Evolutionary conservation across 2,113 vertebrate genomes (phyloP).

Genomic region (Vimba vimba): DNA sequence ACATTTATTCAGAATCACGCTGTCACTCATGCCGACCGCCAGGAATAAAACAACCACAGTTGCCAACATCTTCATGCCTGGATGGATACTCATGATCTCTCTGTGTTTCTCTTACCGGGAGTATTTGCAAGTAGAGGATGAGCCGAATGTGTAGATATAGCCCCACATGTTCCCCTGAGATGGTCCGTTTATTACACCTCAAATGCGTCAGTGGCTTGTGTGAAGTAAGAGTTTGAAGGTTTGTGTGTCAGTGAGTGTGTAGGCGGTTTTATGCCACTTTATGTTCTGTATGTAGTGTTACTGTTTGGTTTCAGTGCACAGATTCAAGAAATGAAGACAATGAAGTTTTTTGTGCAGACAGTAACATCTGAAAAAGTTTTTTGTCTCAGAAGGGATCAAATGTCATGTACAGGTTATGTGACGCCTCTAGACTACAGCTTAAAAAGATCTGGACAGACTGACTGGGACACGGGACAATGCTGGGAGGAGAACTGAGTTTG

Average conservation of each 20-base stretch:
- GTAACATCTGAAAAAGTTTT: not conserved
- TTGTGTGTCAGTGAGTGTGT: slow-evolving; percentile 15
- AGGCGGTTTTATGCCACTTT: not conserved
- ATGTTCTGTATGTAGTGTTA: not conserved
- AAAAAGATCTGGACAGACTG: not conserved
- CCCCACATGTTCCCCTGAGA: slow-evolving; percentile 17
- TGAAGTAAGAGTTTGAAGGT: not conserved
- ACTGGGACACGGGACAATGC: not conserved
- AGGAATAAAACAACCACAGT: not conserved
- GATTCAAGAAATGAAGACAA: not conserved
- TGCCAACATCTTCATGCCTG: slow-evolving; percentile 6
- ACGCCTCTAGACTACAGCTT: not conserved
- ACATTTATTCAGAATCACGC: slow-evolving; percentile 7
- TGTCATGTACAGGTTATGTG: not conserved
- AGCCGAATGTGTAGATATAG: not conserved
- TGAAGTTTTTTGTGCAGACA: not conserved
- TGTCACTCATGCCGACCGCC: not conserved
- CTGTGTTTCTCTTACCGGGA: not conserved
- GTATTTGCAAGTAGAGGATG: not conserved
- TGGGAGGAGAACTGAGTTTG: not conserved
- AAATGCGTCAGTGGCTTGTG: not conserved
- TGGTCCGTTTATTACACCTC: too few species aligned
- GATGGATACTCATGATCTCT: not conserved
- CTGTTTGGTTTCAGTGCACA: not conserved
- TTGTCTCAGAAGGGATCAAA: not conserved